A percentile compares a stretch with the other conserved stretches of the same genome.
These are phyloP conservation scores for Enteromius paludinosus DNA, from an alignment of 2,797 vertebrate species.

Conservation along the genomic window DNA sequence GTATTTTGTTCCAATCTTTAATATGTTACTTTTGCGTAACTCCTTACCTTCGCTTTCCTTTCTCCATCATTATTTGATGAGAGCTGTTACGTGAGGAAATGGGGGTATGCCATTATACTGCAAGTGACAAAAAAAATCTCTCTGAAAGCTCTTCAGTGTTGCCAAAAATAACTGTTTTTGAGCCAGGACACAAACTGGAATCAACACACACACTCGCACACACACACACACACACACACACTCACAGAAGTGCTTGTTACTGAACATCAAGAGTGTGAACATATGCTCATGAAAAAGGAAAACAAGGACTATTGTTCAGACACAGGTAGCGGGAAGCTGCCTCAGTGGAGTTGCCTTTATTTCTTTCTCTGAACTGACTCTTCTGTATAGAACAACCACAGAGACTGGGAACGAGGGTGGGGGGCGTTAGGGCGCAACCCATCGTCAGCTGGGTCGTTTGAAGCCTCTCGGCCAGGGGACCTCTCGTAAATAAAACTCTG, in stretches of 20 bases:
- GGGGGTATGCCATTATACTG: slow-evolving; percentile 72
- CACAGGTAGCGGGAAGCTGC: slow-evolving; percentile 72
- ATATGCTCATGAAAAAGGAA: slow-evolving; percentile 66
- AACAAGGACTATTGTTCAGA: slow-evolving; percentile 69
- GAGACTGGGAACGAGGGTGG: slow-evolving; percentile 55
- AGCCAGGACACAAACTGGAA: slow-evolving; percentile 81
- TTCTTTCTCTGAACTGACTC: slow-evolving; percentile 69
- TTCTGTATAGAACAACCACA: slow-evolving; percentile 70
- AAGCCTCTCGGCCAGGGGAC: slow-evolving; percentile 3
- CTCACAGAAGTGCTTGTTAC: slow-evolving; percentile 80
- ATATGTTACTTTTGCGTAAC: slow-evolving; percentile 60
- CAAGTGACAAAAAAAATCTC: slow-evolving; percentile 64
- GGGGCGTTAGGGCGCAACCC: background rate
- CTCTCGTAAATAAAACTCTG: slow-evolving; percentile 29
- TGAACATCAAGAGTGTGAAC: slow-evolving; percentile 73
- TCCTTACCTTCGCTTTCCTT: slow-evolving; percentile 68
- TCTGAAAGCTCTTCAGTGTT: slow-evolving; percentile 81
- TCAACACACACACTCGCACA: slow-evolving; percentile 54
- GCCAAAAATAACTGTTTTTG: slow-evolving; percentile 84
- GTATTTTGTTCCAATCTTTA: slow-evolving; percentile 61
- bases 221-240: slow-evolving; percentile 61
- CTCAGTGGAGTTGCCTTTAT: slow-evolving; percentile 80
- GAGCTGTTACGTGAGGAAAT: slow-evolving; percentile 73
- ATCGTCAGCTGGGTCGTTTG: background rate
- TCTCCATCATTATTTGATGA: slow-evolving; percentile 69